Evolutionary conservation across 2,113 vertebrate species (phyloP).

Genomic region (Osmerus eperlanus): DNA sequence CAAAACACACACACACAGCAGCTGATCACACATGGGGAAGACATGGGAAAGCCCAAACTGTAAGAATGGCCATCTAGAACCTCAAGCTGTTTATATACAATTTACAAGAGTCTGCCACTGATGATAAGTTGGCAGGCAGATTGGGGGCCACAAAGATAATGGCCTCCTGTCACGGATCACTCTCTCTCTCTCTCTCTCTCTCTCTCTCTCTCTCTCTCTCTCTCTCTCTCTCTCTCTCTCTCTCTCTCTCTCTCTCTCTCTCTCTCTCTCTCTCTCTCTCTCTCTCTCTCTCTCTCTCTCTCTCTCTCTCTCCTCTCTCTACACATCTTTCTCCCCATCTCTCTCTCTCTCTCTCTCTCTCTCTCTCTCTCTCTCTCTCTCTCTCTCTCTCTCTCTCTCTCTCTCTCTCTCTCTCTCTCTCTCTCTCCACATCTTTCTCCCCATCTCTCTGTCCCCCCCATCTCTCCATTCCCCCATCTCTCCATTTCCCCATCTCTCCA

Average conservation of each 20-base stretch:
- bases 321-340: background rate
- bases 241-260: constrained; percentile 14
- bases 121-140: constrained; percentile 1
- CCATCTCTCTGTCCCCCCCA: background rate
- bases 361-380: background rate
- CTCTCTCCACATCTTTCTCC: background rate
- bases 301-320: too few species aligned
- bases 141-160: background rate
- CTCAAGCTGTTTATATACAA: constrained; percentile 2
- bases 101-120: constrained; percentile 4
- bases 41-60: constrained; percentile 14
- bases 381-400: constrained; percentile 13
- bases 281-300: too few species aligned
- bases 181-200: background rate
- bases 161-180: background rate
- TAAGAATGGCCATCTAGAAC: background rate
- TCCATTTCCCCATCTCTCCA: constrained; percentile 10
- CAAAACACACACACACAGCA: constrained; percentile 30
- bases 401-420: background rate
- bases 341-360: background rate
- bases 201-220: background rate
- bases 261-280: background rate
- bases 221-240: background rate
- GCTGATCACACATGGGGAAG: constrained; percentile 29
- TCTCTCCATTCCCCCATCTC: constrained; percentile 18